Conservation (phyloP, 2,797 vertebrate species). For the Gambelia wislizenii region DNA sequence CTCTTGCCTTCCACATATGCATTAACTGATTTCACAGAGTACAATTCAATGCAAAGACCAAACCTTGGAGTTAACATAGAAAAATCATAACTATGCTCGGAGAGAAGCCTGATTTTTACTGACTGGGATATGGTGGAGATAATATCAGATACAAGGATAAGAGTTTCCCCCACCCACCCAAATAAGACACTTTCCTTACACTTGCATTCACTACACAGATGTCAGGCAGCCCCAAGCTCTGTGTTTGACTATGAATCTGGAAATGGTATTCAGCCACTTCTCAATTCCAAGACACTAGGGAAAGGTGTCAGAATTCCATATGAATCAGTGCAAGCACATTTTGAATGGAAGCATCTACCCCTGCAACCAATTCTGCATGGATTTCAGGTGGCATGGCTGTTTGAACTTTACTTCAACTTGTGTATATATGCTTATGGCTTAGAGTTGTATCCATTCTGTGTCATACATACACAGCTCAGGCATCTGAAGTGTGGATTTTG, state of each 20-base stretch:
- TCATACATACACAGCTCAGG: not conserved
- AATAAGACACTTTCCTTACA: constrained; percentile 19
- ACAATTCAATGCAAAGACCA: not conserved
- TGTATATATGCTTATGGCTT: not conserved
- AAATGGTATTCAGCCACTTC: not conserved
- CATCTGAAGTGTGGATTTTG: constrained; percentile 59
- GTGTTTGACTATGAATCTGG: not conserved
- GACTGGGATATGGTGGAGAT: not conserved
- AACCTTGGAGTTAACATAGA: not conserved
- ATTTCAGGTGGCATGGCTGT: not conserved
- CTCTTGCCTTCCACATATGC: not conserved
- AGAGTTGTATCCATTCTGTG: not conserved
- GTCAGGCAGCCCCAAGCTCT: not conserved
- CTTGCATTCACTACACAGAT: not conserved
- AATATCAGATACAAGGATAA: not conserved
- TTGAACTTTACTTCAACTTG: not conserved
- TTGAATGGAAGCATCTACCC: not conserved
- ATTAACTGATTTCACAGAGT: no score
- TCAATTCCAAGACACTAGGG: not conserved
- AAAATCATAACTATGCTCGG: not conserved
- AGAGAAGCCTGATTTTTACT: not conserved
- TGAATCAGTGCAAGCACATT: not conserved
- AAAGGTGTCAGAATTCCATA: not conserved
- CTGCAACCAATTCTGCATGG: not conserved
- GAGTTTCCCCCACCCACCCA: constrained; percentile 1